Evolutionary conservation across 2,113 vertebrate species (phyloP), one percentile per base, ranked within the genome.

Genomic region (Columbina picui): DNA sequence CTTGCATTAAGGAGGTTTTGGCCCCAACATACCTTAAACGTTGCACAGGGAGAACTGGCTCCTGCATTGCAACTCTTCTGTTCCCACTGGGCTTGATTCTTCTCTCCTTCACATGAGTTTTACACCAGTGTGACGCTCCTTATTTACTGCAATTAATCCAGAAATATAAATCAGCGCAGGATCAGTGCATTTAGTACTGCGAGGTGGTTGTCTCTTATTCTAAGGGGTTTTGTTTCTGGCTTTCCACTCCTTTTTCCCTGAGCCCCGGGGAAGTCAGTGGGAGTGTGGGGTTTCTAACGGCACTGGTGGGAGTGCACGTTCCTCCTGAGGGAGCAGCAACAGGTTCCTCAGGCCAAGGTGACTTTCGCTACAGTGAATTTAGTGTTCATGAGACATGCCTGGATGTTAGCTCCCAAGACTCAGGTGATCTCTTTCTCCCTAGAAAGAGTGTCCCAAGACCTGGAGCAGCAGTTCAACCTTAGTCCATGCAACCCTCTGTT

Each of bases 71-170:
- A 69, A 49, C n/a, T 93, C 22, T 23, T 68, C 73, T 92, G 15
- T 39, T 73, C 50, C 56, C 21, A 39, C 22, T 52, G 61, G 61
- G 49, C 25, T 86, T 87, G 30, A 64, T 43, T 78, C 38, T 56
- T 19, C 45, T 39, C 34, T 80, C 50, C 32, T 86, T 93, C 52
- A 43, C 6, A 2, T 36, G 69, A 80, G 20, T 53, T 94, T 88
- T 73, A 95, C 32, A 43, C 47, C 23, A 41, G 6, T 17, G 23
- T 39, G 34, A 70, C 50, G 34, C 17, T 84, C 61, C 27, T 86
- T 83, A 86, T 84, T 96, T 68, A 84, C 49, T 61, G 69, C 59
- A 84, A 43, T 87, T 85, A 78, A 69, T 63, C 39, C 52, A 92
- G 60, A 83, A 81, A 80, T 26, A 75, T 6, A 71, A 95, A 65